phyloP scores from a whole-genome alignment of 2,113 vertebrate genomes.

The Nannobrachium achirus region DNA sequence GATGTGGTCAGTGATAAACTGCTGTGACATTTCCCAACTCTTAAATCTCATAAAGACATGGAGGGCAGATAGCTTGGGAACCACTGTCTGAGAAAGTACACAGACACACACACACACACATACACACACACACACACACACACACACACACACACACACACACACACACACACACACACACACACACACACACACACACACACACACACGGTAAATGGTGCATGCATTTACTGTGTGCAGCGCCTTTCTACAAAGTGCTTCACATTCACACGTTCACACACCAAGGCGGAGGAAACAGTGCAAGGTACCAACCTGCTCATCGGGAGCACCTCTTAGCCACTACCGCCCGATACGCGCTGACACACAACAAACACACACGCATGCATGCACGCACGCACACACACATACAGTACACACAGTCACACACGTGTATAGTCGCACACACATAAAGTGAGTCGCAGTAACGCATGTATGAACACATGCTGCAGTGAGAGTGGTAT shows the following conservation, averaged over 20 bases:
- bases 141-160: conserved; percentile 25
- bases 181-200: background rate
- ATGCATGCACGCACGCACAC: background rate
- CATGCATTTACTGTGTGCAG: too few relatives aligned
- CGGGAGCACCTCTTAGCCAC: too few relatives aligned
- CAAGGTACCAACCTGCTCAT: too few relatives aligned
- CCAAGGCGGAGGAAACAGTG: too few relatives aligned
- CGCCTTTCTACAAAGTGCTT: too few relatives aligned
- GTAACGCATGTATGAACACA: too few relatives aligned
- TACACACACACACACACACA: background rate
- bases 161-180: background rate
- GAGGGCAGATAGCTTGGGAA: conserved; percentile 67
- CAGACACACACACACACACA: background rate
- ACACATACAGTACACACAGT: conserved; percentile 11
- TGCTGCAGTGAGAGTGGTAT: conserved; percentile 25
- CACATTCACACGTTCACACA: too few relatives aligned
- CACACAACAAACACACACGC: background rate
- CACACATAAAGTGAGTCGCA: too few relatives aligned
- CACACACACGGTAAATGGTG: background rate
- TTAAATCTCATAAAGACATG: conserved; percentile 64
- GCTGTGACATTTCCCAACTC: conserved; percentile 68
- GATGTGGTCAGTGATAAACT: conserved; percentile 74
- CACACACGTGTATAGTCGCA: too few relatives aligned
- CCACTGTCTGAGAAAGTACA: conserved; percentile 56
- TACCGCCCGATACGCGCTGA: too few relatives aligned